phyloP scores from a whole-genome alignment of 2,797 vertebrate species.

The Lepidocolaptes lacrymiger region DNA sequence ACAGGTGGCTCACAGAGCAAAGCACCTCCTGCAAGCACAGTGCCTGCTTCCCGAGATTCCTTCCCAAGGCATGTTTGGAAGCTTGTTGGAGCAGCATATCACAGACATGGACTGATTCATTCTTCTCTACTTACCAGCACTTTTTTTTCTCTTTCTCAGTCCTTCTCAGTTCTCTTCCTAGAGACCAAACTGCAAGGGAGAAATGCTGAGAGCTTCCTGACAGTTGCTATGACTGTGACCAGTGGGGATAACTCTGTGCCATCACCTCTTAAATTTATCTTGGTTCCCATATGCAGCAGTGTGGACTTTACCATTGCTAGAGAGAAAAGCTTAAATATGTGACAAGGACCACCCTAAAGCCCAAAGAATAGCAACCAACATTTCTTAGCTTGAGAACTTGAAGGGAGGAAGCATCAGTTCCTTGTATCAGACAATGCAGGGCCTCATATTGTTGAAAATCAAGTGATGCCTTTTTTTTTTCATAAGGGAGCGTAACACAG shows the following conservation, averaged over 20 bases:
- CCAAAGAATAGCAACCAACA: not conserved
- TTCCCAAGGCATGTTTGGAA: not conserved
- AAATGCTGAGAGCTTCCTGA: not conserved
- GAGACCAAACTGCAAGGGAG: not conserved
- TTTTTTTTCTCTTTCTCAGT: not conserved
- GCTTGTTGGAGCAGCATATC: not conserved
- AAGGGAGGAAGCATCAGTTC: fast-evolving
- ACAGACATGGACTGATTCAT: not conserved
- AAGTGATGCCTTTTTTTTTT: not conserved
- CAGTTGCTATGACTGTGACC: not conserved
- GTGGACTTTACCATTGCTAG: not conserved
- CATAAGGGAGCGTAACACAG: not conserved
- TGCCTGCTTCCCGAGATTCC: not conserved
- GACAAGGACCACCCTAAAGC: not conserved
- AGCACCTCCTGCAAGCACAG: fast-evolving
- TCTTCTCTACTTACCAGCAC: not conserved
- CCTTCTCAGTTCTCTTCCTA: not conserved
- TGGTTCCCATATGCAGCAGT: not conserved
- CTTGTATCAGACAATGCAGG: not conserved
- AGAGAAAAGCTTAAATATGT: not conserved
- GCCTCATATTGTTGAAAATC: not conserved
- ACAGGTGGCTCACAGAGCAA: not conserved
- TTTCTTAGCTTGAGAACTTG: not conserved
- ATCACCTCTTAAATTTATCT: not conserved
- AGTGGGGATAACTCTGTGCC: not conserved